These are phyloP conservation scores for Solea solea DNA, from an alignment of 2,113 vertebrate genomes.

Conservation along the genomic window DNA sequence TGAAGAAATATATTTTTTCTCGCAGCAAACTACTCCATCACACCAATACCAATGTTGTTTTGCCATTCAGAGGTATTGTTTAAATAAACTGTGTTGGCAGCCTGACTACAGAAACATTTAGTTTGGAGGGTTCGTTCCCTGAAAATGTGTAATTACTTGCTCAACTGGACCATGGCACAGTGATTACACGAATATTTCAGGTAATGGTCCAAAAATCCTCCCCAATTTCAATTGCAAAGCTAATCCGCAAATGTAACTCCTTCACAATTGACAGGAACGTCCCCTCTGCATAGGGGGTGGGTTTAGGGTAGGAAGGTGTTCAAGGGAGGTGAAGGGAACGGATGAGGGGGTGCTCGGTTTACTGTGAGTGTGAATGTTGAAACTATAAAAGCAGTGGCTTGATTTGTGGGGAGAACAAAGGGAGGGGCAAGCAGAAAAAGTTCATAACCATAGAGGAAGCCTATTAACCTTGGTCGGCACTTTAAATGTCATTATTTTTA, in stretches of 20 bases:
- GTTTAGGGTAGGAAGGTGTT: slow-evolving; percentile 20
- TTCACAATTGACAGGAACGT: slow-evolving; percentile 32
- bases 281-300: slow-evolving; percentile 15
- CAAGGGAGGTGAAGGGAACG: slow-evolving; percentile 15
- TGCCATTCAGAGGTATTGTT: slow-evolving; percentile 27
- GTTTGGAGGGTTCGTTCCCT: slow-evolving; percentile 44
- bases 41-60: slow-evolving; percentile 27
- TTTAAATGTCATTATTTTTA: slow-evolving; percentile 98
- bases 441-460: slow-evolving; percentile 84
- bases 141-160: slow-evolving; percentile 68
- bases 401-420: slow-evolving; percentile 61
- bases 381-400: slow-evolving; percentile 69
- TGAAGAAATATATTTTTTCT: too few relatives aligned
- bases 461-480: slow-evolving; percentile 97
- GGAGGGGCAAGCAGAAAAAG: slow-evolving; percentile 72
- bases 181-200: slow-evolving; percentile 66
- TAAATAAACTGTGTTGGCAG: slow-evolving; percentile 44
- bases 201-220: slow-evolving; percentile 61
- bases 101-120: slow-evolving; percentile 57
- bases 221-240: slow-evolving; percentile 34
- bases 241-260: slow-evolving; percentile 16
- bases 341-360: slow-evolving; percentile 39
- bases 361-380: slow-evolving; percentile 48
- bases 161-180: slow-evolving; percentile 66
- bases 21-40: slow-evolving; percentile 2